Evolutionary conservation across 2,797 vertebrate genomes (phyloP).

Genomic region (Chelmon rostratus): DNA sequence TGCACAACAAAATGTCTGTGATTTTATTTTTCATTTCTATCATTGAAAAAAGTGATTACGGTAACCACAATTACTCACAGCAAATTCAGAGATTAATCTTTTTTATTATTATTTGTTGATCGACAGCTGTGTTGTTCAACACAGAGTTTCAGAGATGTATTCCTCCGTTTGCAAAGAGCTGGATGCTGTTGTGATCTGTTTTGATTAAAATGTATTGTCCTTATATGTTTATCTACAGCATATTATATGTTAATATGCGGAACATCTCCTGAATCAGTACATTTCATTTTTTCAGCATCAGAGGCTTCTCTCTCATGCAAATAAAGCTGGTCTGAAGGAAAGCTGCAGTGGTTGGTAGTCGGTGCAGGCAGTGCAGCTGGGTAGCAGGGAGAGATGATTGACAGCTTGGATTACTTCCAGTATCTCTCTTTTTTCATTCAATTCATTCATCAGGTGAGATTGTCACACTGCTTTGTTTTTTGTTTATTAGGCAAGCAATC

Average conservation of each 20-base stretch:
- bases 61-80: too few relatives aligned
- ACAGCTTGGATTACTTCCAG: not conserved
- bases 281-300: not conserved
- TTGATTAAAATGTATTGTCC: not conserved
- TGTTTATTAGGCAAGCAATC: not conserved
- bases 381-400: slow-evolving; percentile 27
- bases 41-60: too few relatives aligned
- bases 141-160: too few relatives aligned
- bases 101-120: too few relatives aligned
- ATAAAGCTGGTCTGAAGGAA: slow-evolving; percentile 6
- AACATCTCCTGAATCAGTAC: not conserved
- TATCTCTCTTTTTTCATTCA: not conserved
- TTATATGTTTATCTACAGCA: not conserved
- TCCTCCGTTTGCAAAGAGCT: too few relatives aligned
- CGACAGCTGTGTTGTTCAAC: too few relatives aligned
- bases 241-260: not conserved
- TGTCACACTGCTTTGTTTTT: not conserved
- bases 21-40: too few relatives aligned
- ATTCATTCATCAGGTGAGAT: not conserved
- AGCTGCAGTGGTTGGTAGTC: slow-evolving; percentile 32
- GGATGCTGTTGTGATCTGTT: too few relatives aligned
- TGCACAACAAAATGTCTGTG: too few relatives aligned
- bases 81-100: too few relatives aligned
- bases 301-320: slow-evolving; percentile 5
- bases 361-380: not conserved